Evolutionary conservation across 23 tunicate genomes (phyloP), one percentile per base, ranked within the genome.

Genomic region (Trididemnum clinides): DNA sequence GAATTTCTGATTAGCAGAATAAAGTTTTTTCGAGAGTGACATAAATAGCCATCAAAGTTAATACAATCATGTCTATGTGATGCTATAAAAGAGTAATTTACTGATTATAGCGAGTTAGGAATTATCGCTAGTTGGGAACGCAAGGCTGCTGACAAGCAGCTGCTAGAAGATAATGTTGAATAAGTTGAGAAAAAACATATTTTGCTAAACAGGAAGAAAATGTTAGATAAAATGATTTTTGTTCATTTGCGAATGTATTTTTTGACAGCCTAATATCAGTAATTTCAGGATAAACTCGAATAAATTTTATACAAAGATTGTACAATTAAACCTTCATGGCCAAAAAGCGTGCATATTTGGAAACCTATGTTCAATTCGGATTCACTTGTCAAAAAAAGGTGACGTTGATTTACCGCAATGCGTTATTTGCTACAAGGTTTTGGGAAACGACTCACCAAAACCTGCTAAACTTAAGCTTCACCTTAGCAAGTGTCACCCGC

Each of bases 361-460:
- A 44, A 44, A 44, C 15, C 69, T 59, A 59, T 26, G 21, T 59
- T 59, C 69, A 59, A 59, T 59, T 12, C 69, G 69, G 26, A 4
- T 59, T 59, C 27, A 59, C 69, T 59, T 21, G 69, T 59, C 69
- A 59, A 59, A 59, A 59, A 59, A 59, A 59, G 69, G 21, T 59
- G 69, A 59, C 69, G 27, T 59, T 18, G 69, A 59, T 12, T 59
- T 59, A n/a, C n/a, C n/a, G n/a, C n/a, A n/a, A 26, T 69, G 76
- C 21, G 37, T 28, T 30, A 69, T 69, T 29, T 69, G 76, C 76
- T 29, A 28, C 38, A 69, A 69, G 38, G 76, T 69, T 69, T 32
- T 69, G 76, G 36, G 38, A 69, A 69, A 69, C 30, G 76, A 69
- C 38, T 31, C 76, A 29, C 21, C 30, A 32, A 69, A 69, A 69